Percentiles rank a stretch among this genome's conserved stretches.
These are phyloP conservation scores for Danio tinwini DNA, from an alignment of 2,797 vertebrate species.

Conservation along the genomic window DNA sequence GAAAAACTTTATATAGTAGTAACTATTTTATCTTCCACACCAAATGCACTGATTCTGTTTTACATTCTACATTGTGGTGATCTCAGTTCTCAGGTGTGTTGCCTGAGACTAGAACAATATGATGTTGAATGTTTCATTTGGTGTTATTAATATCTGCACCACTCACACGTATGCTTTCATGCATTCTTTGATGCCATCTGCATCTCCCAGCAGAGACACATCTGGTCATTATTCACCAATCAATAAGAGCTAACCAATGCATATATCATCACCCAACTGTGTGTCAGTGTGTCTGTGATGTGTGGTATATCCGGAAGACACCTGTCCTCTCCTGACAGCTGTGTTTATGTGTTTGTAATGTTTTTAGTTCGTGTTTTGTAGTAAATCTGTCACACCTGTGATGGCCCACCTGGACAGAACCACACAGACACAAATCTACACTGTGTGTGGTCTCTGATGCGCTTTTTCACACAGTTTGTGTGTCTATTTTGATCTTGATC, in stretches of 20 bases:
- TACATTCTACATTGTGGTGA: no score
- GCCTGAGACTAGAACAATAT: constrained; percentile 3
- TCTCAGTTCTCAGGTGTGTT: constrained; percentile 17
- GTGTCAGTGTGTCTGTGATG: constrained; percentile 39
- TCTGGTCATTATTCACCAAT: constrained; percentile 42
- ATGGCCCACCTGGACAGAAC: constrained; percentile 44
- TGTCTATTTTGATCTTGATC: constrained; percentile 2
- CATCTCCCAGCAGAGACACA: constrained; percentile 30
- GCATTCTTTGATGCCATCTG: constrained; percentile 14
- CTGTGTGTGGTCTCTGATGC: constrained; percentile 50
- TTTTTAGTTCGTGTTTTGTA: constrained; percentile 53
- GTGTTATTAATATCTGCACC: constrained; percentile 26
- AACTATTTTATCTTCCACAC: no score
- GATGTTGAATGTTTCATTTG: constrained; percentile 38
- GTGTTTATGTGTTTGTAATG: constrained; percentile 47
- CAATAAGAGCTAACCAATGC: constrained; percentile 20
- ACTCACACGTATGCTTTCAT: neutral
- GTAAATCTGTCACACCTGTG: constrained; percentile 69
- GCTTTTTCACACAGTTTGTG: constrained; percentile 17
- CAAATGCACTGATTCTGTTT: no score
- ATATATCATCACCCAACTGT: constrained; percentile 2
- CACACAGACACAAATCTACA: constrained; percentile 9
- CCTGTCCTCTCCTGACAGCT: constrained; percentile 40
- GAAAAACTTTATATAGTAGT: no score
- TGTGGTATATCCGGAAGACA: constrained; percentile 22